Conservation (phyloP, 1,140 invertebrate species). For the Pollicipes pollicipes region DNA sequence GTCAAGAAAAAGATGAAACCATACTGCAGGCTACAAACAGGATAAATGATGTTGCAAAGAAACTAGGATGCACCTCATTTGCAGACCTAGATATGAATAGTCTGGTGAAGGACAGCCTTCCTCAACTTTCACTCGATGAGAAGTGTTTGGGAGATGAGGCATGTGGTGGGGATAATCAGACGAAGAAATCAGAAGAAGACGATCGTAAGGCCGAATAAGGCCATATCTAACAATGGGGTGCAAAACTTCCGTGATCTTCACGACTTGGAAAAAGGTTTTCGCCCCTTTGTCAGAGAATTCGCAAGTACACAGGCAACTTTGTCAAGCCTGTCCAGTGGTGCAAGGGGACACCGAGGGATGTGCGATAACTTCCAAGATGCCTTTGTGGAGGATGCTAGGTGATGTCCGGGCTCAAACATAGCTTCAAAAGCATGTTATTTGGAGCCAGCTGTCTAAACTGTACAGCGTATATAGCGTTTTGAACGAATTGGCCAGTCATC, state of each 20-base stretch:
- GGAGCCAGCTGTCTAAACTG: background rate
- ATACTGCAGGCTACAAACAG: background rate
- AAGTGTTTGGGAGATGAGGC: background rate
- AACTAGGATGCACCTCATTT: background rate
- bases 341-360: too few species aligned
- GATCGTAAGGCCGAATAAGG: background rate
- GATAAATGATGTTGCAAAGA: background rate
- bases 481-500: background rate
- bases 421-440: too few species aligned
- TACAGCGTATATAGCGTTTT: background rate
- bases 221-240: too few species aligned
- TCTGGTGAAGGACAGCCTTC: background rate
- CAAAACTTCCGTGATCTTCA: background rate
- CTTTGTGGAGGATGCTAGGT: too few species aligned
- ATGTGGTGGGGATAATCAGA: background rate
- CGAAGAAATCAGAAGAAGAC: background rate
- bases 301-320: too few species aligned
- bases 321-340: background rate
- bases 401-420: too few species aligned
- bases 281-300: background rate
- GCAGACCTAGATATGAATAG: background rate
- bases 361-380: too few species aligned
- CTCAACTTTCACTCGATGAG: background rate
- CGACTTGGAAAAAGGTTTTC: background rate
- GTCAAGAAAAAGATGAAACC: background rate